Evolutionary conservation across 2,113 vertebrate genomes (phyloP).

Genomic region (Lathamus discolor): DNA sequence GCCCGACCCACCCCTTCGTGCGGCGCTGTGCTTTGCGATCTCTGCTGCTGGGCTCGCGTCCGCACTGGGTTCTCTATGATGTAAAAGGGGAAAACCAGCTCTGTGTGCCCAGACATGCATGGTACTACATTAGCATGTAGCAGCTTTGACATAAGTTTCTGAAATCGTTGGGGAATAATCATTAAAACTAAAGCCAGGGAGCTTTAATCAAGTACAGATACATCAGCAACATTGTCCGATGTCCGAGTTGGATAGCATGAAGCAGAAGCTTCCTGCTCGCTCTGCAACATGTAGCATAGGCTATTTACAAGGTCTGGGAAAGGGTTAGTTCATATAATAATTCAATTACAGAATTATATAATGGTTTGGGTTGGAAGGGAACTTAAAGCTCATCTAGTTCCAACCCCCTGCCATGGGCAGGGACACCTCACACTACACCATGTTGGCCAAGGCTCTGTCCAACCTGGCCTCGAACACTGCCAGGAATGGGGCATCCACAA

Average conservation of each 20-base stretch:
- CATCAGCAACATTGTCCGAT: too few species aligned
- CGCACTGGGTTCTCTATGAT: rapidly evolving
- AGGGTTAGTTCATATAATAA: not conserved
- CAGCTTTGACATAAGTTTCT: not conserved
- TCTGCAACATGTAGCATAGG: rapidly evolving
- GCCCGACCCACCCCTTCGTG: rapidly evolving
- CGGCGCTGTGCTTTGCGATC: too few species aligned
- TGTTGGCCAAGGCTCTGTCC: not conserved
- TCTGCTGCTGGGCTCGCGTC: rapidly evolving
- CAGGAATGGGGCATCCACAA: not conserved
- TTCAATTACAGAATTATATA: not conserved
- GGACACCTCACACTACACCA: not conserved
- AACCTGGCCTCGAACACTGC: not conserved
- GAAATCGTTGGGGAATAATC: not conserved
- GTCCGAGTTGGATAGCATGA: too few species aligned
- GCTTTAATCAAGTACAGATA: not conserved
- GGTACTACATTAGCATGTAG: not conserved
- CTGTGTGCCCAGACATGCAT: rapidly evolving
- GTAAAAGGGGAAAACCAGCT: not conserved
- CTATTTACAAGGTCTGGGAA: not conserved
- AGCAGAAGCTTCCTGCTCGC: not conserved
- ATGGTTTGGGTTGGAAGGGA: not conserved
- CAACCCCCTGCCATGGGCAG: not conserved
- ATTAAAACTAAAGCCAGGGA: not conserved
- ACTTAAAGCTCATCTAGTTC: not conserved